Evolutionary conservation across 2,797 vertebrate genomes (phyloP).

Genomic region (Hydrophis major): DNA sequence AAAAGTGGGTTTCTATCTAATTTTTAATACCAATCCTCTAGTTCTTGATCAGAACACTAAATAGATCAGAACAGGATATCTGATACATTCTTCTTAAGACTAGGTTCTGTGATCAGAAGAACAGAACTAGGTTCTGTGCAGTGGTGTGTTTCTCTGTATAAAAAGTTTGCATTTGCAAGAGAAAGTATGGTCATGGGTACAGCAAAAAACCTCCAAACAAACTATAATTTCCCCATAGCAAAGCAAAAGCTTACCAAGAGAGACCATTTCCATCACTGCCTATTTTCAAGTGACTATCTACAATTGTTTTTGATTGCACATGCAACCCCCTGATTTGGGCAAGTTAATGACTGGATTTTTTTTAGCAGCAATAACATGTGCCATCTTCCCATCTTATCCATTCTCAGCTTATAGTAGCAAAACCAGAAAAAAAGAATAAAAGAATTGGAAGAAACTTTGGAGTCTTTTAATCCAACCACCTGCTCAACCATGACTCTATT

Average conservation of each 20-base stretch:
- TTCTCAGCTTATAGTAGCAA: background rate
- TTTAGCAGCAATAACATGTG: background rate
- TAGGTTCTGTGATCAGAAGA: no score
- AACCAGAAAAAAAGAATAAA: background rate
- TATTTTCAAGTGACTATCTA: background rate
- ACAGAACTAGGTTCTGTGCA: no score
- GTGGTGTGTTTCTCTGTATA: no score
- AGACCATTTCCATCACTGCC: background rate
- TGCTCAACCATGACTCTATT: background rate
- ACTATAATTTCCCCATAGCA: background rate
- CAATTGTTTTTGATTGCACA: background rate
- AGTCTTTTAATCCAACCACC: background rate
- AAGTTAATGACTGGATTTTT: background rate
- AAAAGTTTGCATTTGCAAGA: background rate
- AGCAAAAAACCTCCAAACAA: background rate
- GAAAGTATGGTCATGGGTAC: background rate
- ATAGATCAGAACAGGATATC: background rate
- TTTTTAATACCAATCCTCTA: background rate
- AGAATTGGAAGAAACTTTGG: background rate
- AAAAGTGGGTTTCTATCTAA: background rate
- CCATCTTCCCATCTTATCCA: background rate
- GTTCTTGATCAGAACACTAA: background rate
- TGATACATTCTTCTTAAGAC: background rate
- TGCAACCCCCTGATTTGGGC: background rate
- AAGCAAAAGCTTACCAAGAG: background rate